A percentile compares a stretch with the other conserved stretches of the same genome.
These are phyloP conservation scores for Palythoa caribaeorum DNA, from an alignment of 92 coral and sea anemone genomes.

Conservation along the genomic window DNA sequence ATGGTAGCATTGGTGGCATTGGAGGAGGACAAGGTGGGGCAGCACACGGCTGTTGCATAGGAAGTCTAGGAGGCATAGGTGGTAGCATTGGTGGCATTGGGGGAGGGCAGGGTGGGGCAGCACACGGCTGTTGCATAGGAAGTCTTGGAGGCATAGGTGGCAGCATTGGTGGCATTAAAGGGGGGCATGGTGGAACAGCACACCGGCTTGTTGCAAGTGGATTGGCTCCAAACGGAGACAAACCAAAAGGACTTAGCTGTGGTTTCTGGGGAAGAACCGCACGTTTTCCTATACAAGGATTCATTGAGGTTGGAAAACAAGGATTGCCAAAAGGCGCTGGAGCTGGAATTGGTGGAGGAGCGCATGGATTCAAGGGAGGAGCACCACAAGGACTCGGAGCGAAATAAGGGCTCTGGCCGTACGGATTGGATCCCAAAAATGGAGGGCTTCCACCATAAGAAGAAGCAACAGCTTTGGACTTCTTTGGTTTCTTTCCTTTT, in stretches of 20 bases:
- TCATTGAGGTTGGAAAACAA: slow-evolving; percentile 9
- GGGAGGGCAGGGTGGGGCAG: slow-evolving; percentile 43
- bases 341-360: slow-evolving; percentile 51
- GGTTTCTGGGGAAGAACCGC: slow-evolving; percentile 56
- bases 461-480: slow-evolving; percentile 11
- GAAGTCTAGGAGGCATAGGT: slow-evolving; percentile 44
- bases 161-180: slow-evolving; percentile 45
- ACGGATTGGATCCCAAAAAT: slow-evolving; percentile 37
- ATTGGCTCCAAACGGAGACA: slow-evolving; percentile 51
- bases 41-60: slow-evolving; percentile 29
- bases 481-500: slow-evolving; percentile 9
- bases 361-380: slow-evolving; percentile 46
- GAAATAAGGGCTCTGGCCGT: slow-evolving; percentile 40
- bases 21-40: slow-evolving; percentile 42
- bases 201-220: slow-evolving; percentile 15
- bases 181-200: slow-evolving; percentile 46
- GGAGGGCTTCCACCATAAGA: slow-evolving; percentile 47
- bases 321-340: slow-evolving; percentile 62
- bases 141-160: slow-evolving; percentile 64
- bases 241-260: slow-evolving; percentile 47
- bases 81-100: slow-evolving; percentile 31
- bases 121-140: slow-evolving; percentile 30
- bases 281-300: slow-evolving; percentile 45
- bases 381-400: slow-evolving; percentile 34
- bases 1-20: slow-evolving; percentile 15